Evolutionary conservation across 37 sponge, comb jelly and placozoan species (phyloP).

Genomic region (Diacarnus erythraeanus): DNA sequence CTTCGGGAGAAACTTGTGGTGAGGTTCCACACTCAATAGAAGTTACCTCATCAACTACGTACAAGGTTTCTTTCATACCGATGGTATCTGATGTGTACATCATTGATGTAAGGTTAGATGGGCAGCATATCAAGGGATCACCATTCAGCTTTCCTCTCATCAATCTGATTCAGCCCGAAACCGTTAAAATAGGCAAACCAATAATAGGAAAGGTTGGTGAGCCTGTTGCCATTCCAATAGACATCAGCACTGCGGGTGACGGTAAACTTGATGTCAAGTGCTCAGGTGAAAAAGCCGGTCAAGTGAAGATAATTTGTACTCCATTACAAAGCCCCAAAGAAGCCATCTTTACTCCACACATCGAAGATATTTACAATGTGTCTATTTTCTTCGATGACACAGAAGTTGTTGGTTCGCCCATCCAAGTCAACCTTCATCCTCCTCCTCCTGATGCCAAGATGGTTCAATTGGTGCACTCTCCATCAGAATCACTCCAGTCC

Average conservation of each 20-base stretch:
- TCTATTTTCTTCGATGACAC: constrained; percentile 29
- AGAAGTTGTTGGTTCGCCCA: constrained; percentile 44
- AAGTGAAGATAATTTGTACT: background rate
- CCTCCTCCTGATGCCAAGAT: constrained; percentile 24
- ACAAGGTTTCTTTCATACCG: constrained; percentile 46
- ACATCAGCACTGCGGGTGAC: constrained; percentile 39
- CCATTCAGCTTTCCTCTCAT: constrained; percentile 43
- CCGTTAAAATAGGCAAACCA: constrained; percentile 24
- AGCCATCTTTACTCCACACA: constrained; percentile 28
- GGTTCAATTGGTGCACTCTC: background rate
- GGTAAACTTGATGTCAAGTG: constrained; percentile 36
- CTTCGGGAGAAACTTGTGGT: constrained; percentile 15
- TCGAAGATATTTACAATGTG: constrained; percentile 43
- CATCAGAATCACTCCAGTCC: constrained; percentile 9
- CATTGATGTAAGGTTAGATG: constrained; percentile 34
- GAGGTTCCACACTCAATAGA: constrained; percentile 31
- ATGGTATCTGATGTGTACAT: constrained; percentile 28
- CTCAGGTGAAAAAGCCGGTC: constrained; percentile 23
- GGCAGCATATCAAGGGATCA: constrained; percentile 44
- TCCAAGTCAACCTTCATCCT: constrained; percentile 32
- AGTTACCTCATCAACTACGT: background rate
- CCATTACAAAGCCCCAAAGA: background rate
- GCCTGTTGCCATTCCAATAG: constrained; percentile 21
- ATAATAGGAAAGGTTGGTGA: background rate
- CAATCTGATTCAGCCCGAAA: constrained; percentile 33